Conservation (phyloP, 2,888 invertebrate genomes). For the Orthosia cruda region DNA sequence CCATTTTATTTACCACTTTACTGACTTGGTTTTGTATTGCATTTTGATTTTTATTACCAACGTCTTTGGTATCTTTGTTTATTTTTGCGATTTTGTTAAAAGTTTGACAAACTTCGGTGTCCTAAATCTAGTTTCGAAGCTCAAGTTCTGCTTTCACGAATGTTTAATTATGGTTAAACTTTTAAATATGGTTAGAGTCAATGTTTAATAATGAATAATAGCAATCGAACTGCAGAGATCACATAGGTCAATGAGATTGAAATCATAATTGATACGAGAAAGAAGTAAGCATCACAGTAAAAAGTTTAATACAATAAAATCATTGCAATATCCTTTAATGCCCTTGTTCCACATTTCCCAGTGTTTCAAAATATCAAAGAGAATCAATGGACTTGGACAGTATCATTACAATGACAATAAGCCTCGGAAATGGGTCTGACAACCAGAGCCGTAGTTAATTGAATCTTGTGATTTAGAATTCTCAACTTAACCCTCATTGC, state of each 20-base stretch:
- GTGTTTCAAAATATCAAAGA: slow-evolving; percentile 58
- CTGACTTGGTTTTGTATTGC: slow-evolving; percentile 25
- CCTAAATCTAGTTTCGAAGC: slow-evolving; percentile 49
- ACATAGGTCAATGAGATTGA: slow-evolving; percentile 32
- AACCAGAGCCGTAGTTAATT: slow-evolving; percentile 67
- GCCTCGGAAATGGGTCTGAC: slow-evolving; percentile 56
- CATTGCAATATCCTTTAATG: slow-evolving; percentile 6
- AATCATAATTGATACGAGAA: slow-evolving; percentile 36
- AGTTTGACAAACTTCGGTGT: background rate
- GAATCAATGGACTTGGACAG: slow-evolving; percentile 64
- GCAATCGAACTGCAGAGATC: slow-evolving; percentile 19
- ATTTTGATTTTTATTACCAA: slow-evolving; percentile 38
- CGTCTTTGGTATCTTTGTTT: slow-evolving; percentile 25
- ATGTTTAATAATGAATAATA: slow-evolving; percentile 22
- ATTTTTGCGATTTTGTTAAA: slow-evolving; percentile 17
- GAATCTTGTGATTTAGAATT: slow-evolving; percentile 58
- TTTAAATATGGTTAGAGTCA: slow-evolving; percentile 19
- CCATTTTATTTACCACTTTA: slow-evolving; percentile 61
- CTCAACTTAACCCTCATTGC: slow-evolving; percentile 49
- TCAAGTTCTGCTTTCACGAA: slow-evolving; percentile 34
- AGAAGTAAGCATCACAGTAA: slow-evolving; percentile 14
- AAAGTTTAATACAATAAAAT: background rate
- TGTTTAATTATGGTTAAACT: slow-evolving; percentile 14
- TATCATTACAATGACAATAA: slow-evolving; percentile 66
- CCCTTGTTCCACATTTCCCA: slow-evolving; percentile 30